phyloP scores from a whole-genome alignment of 2,113 vertebrate genomes.

The Nestor notabilis region DNA sequence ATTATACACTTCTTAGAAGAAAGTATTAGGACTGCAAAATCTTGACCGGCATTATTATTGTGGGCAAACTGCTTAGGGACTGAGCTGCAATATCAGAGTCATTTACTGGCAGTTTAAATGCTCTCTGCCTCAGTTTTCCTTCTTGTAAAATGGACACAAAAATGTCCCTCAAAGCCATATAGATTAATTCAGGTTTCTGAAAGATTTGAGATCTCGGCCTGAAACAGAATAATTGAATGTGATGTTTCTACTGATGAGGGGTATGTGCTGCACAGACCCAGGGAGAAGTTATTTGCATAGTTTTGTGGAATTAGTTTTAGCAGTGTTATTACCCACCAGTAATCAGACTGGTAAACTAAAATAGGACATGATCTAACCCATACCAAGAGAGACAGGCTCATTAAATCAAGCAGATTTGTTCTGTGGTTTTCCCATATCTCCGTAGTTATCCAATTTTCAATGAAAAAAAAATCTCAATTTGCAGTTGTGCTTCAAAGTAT shows the following conservation, averaged over 20 bases:
- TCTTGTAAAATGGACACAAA: not conserved
- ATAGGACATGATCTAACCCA: not conserved
- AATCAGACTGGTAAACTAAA: not conserved
- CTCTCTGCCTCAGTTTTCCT: slow-evolving; percentile 12
- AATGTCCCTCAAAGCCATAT: not conserved
- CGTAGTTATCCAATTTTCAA: not conserved
- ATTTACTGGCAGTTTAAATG: slow-evolving; percentile 54
- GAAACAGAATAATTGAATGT: not conserved
- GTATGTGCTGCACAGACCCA: not conserved
- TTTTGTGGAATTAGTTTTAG: not conserved
- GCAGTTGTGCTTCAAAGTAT: not conserved
- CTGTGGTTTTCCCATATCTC: not conserved
- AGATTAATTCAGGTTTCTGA: not conserved
- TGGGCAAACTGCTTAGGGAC: slow-evolving; percentile 43
- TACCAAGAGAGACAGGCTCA: not conserved
- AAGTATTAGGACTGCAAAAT: slow-evolving; percentile 40
- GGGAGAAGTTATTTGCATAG: not conserved
- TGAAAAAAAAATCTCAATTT: not conserved
- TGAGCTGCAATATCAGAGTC: not conserved
- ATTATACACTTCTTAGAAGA: slow-evolving; percentile 45
- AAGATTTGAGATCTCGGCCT: not conserved
- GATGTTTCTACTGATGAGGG: not conserved
- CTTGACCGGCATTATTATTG: slow-evolving; percentile 44
- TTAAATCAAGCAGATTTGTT: not conserved
- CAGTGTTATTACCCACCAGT: not conserved